Conservation (phyloP, 2,113 vertebrate genomes). For the Strigops habroptila region DNA sequence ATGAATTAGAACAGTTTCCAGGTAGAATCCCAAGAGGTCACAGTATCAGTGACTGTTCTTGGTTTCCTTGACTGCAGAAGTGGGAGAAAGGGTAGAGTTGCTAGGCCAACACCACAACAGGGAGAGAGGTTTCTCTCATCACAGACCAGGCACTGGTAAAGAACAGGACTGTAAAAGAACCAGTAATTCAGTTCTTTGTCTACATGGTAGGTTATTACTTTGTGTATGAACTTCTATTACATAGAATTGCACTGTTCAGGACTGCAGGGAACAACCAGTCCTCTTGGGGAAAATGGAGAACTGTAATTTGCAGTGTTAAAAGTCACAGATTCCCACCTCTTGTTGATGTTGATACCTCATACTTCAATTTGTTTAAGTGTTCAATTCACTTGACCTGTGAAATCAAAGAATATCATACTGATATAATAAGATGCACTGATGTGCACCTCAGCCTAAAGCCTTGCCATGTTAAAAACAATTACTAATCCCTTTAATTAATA, state of each 20-base stretch:
- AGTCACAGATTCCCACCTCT: neutral
- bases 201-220: neutral
- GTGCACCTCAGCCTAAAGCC: neutral
- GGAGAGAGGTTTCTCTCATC: neutral
- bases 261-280: neutral
- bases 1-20: neutral
- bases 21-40: neutral
- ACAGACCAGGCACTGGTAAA: neutral
- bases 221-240: neutral
- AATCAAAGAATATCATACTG: neutral
- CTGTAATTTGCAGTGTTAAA: neutral
- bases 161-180: neutral
- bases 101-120: neutral
- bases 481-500: neutral
- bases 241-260: neutral
- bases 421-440: neutral
- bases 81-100: neutral
- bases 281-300: neutral
- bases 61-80: constrained; percentile 3
- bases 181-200: neutral
- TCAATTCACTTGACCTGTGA: neutral
- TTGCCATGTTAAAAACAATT: neutral
- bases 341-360: neutral
- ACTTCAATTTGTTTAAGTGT: neutral
- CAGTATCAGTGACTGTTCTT: neutral